Conservation (phyloP, 2,888 invertebrate species). For the Acanthoscelides obtectus region DNA sequence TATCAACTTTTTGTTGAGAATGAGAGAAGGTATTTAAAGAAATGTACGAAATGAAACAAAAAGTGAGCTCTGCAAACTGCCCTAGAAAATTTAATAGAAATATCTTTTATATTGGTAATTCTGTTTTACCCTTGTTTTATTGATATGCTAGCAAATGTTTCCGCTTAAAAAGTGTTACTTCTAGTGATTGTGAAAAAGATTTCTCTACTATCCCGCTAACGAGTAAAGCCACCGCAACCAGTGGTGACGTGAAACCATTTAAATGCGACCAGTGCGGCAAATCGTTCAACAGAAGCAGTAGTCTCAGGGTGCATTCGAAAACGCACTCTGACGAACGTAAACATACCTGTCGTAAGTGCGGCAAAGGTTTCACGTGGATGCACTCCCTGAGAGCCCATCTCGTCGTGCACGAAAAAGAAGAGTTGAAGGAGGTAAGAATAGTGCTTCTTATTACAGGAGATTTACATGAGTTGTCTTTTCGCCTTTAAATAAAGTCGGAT, state of each 20-base stretch:
- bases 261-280: conserved; percentile 29
- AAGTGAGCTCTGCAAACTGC: too few species aligned
- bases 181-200: conserved; percentile 18
- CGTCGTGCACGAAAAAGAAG: conserved; percentile 12
- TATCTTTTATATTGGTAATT: too few species aligned
- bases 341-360: conserved; percentile 33
- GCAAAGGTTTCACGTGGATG: conserved; percentile 35
- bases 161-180: not conserved
- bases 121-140: too few species aligned
- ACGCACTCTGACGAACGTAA: conserved; percentile 35
- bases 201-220: conserved; percentile 19
- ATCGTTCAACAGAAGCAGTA: conserved; percentile 30
- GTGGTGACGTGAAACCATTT: conserved; percentile 17
- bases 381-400: conserved; percentile 31
- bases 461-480: too few species aligned
- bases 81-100: too few species aligned
- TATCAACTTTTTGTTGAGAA: too few species aligned
- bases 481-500: too few species aligned
- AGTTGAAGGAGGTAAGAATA: conserved; percentile 1
- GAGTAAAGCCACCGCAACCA: conserved; percentile 17
- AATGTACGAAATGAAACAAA: too few species aligned
- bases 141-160: too few species aligned
- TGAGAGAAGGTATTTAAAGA: too few species aligned
- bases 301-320: conserved; percentile 34
- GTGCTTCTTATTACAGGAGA: too few species aligned